Conservation (phyloP, 2,113 vertebrate species). For the Siniperca chuatsi region DNA sequence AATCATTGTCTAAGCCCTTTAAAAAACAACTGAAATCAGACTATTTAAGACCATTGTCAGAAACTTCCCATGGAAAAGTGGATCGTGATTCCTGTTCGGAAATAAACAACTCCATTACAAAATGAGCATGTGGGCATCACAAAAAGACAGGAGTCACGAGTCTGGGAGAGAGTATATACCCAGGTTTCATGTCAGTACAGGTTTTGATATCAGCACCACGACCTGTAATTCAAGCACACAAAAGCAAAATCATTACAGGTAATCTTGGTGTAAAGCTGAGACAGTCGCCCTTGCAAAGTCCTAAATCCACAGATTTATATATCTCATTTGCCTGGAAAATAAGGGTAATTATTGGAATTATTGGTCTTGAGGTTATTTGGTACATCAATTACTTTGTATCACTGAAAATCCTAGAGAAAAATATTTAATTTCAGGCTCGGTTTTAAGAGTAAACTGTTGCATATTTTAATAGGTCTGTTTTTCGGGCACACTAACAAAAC, state of each 20-base stretch:
- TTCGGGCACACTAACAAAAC: conserved; percentile 2
- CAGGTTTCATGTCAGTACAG: conserved; percentile 32
- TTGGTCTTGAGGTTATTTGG: conserved; percentile 16
- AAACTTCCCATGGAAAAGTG: conserved; percentile 40
- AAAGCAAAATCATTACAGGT: conserved; percentile 68
- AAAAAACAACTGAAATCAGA: not conserved
- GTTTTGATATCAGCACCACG: conserved; percentile 51
- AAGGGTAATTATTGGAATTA: conserved; percentile 43
- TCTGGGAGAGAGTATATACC: conserved; percentile 4
- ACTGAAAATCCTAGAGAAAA: conserved; percentile 15
- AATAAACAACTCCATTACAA: conserved; percentile 62
- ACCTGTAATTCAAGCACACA: conserved; percentile 65
- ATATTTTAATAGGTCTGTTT: conserved; percentile 9
- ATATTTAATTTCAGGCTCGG: conserved; percentile 1
- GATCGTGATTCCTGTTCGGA: conserved; percentile 51
- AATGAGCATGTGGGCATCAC: conserved; percentile 39
- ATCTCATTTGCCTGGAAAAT: conserved; percentile 34
- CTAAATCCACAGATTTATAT: conserved; percentile 16
- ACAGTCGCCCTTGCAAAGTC: not conserved
- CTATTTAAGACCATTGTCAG: not conserved
- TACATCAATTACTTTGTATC: conserved; percentile 10
- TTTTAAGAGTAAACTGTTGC: conserved; percentile 16
- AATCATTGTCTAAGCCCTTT: not conserved
- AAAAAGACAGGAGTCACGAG: conserved; percentile 73
- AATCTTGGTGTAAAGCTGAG: conserved; percentile 43